These are phyloP conservation scores for Adelges cooleyi DNA, from an alignment of 1,140 invertebrate species.

Conservation along the genomic window DNA sequence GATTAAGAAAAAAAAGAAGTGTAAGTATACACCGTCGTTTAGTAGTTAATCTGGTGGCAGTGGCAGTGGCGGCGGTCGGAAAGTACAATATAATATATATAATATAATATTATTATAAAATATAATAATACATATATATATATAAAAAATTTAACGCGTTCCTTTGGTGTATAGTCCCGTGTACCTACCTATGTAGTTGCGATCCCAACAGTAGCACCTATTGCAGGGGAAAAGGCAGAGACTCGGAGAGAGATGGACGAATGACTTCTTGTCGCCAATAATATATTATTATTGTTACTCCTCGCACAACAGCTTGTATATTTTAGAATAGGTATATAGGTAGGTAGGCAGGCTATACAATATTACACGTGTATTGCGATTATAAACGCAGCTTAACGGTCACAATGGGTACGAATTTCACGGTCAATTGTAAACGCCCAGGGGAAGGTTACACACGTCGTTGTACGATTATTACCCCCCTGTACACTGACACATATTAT, in stretches of 20 bases:
- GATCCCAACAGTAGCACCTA: background rate
- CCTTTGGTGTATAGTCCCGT: background rate
- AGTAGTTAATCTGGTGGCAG: conserved; percentile 22
- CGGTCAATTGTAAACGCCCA: conserved; percentile 26
- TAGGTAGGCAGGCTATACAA: too few species aligned
- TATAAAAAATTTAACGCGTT: background rate
- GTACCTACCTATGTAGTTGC: background rate
- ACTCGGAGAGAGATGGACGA: background rate
- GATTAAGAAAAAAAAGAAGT: too few species aligned
- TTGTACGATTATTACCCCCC: conserved; percentile 10
- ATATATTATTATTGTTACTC: too few species aligned
- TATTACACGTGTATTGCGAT: conserved; percentile 8
- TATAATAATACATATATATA: too few species aligned
- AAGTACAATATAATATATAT: too few species aligned
- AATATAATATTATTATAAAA: too few species aligned
- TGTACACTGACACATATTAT: too few species aligned
- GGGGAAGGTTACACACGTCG: too few species aligned
- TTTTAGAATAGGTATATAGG: background rate
- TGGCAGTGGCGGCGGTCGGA: background rate
- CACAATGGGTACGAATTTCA: conserved; percentile 24
- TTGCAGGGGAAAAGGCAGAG: background rate
- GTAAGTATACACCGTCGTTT: too few species aligned
- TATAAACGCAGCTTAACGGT: conserved; percentile 24
- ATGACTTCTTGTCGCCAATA: conserved; percentile 26
- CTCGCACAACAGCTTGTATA: too few species aligned